These are phyloP conservation scores for Schizotus pectinicornis DNA, from an alignment of 2,888 invertebrate genomes.

Conservation along the genomic window DNA sequence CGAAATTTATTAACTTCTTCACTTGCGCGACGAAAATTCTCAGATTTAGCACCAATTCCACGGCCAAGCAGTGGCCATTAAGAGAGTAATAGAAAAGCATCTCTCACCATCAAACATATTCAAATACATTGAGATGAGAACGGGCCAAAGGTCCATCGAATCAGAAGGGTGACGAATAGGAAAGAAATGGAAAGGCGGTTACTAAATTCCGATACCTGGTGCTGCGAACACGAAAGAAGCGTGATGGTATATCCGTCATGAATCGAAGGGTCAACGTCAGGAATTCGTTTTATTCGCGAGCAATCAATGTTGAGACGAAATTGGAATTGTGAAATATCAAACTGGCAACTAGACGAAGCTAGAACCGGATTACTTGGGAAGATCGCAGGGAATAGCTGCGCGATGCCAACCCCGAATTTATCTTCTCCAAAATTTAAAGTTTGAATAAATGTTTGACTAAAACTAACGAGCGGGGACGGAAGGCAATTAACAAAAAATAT, in stretches of 20 bases:
- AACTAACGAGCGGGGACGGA: neutral
- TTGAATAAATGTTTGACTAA: neutral
- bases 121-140: neutral
- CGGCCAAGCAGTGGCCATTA: neutral
- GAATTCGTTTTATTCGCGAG: too few relatives aligned
- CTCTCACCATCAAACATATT: neutral
- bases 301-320: too few relatives aligned
- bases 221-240: too few relatives aligned
- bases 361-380: neutral
- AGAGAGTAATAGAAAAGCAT: too few relatives aligned
- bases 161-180: too few relatives aligned
- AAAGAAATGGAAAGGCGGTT: too few relatives aligned
- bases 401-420: neutral
- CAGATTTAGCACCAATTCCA: neutral
- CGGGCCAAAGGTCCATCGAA: too few relatives aligned
- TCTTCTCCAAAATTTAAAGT: neutral
- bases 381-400: neutral
- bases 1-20: neutral
- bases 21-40: neutral
- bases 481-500: neutral
- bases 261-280: too few relatives aligned
- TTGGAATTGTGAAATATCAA: too few relatives aligned
- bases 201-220: too few relatives aligned
- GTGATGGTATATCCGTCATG: too few relatives aligned
- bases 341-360: neutral